These are phyloP conservation scores for Caenorhabditis doughertyi DNA, from an alignment of 2,888 invertebrate genomes.

Conservation along the genomic window DNA sequence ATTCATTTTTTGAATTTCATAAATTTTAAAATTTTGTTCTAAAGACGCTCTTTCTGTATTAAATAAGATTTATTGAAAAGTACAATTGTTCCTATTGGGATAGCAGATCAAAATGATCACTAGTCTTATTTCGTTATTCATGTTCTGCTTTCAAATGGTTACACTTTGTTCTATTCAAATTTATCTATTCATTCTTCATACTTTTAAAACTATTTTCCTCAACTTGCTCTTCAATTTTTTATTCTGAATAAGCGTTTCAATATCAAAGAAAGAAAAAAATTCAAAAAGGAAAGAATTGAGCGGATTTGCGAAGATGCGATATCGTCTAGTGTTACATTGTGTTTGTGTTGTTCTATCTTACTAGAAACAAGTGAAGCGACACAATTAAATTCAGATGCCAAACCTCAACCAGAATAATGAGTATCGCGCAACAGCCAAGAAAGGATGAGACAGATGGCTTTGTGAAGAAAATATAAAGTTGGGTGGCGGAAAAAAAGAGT, in stretches of 20 bases:
- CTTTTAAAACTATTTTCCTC: background rate
- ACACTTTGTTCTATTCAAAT: too few relatives aligned
- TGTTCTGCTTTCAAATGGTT: too few relatives aligned
- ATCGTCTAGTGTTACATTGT: conserved; percentile 49
- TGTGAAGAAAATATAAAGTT: conserved; percentile 46
- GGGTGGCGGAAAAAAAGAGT: conserved; percentile 48
- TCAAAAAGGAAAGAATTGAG: background rate
- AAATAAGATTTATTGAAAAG: background rate
- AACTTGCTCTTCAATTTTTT: background rate
- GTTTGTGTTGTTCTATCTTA: conserved; percentile 38
- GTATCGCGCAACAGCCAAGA: conserved; percentile 29
- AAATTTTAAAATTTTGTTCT: conserved; percentile 14
- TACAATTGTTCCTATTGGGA: conserved; percentile 6
- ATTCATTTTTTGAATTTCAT: conserved; percentile 16
- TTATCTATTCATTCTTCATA: too few relatives aligned
- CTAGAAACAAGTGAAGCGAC: conserved; percentile 60
- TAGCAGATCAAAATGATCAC: too few relatives aligned
- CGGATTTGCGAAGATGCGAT: conserved; percentile 19
- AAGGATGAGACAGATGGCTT: conserved; percentile 30
- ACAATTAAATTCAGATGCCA: conserved; percentile 65
- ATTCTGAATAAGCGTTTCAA: conserved; percentile 11
- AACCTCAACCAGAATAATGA: conserved; percentile 62
- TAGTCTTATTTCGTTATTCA: too few relatives aligned
- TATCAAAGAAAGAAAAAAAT: conserved; percentile 4
- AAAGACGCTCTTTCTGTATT: background rate